Evolutionary conservation across 2,113 vertebrate genomes (phyloP).

Genomic region (Zapus hudsonius): DNA sequence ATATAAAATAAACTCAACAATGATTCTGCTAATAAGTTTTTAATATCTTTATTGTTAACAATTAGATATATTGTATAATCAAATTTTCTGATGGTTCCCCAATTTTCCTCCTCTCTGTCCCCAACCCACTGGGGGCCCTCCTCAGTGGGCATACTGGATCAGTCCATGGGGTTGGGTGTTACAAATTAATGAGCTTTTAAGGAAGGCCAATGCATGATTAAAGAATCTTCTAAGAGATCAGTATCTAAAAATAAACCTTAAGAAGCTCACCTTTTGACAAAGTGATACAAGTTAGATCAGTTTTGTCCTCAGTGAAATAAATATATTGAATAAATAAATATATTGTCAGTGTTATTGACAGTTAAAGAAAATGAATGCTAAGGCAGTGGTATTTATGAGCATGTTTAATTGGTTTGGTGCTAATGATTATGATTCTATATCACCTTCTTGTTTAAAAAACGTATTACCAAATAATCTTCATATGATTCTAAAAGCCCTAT

Average conservation of each 20-base stretch:
- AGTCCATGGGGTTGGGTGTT: no score
- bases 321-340: not conserved
- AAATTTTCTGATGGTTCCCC: no score
- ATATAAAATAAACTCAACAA: not conserved
- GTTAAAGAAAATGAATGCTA: not conserved
- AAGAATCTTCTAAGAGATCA: not conserved
- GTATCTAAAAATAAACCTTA: not conserved
- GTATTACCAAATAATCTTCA: not conserved
- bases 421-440: slow-evolving; percentile 15
- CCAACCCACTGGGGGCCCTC: no score
- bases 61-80: no score
- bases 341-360: not conserved
- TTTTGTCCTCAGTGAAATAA: slow-evolving; percentile 21
- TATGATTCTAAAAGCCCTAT: not conserved
- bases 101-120: no score
- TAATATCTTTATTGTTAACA: no score
- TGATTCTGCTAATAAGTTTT: not conserved
- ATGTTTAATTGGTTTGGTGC: slow-evolving; percentile 7
- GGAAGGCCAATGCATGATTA: not conserved
- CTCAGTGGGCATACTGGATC: no score
- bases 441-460: not conserved
- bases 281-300: not conserved
- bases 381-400: not conserved
- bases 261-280: not conserved
- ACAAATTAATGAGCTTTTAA: no score